A percentile compares a stretch with the other conserved stretches of the same genome.
Conservation (phyloP, 2,113 vertebrate genomes). For the Choloepus hoffmanni region DNA sequence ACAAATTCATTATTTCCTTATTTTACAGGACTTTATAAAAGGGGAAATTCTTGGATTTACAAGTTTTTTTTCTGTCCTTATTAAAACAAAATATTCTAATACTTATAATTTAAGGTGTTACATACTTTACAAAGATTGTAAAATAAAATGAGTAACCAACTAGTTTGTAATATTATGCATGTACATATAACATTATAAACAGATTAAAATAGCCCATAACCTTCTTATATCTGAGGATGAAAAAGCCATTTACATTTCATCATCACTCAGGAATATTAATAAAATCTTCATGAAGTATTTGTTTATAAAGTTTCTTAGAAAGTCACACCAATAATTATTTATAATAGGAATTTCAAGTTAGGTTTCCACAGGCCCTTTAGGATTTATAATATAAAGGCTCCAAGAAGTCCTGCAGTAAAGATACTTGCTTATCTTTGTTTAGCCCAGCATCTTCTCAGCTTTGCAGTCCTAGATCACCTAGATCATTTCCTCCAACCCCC, state of each 20-base stretch:
- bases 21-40: background rate
- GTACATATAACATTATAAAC: background rate
- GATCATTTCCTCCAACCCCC: background rate
- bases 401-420: background rate
- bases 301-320: background rate
- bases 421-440: background rate
- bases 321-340: constrained; percentile 8
- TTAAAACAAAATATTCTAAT: background rate
- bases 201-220: background rate
- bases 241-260: background rate
- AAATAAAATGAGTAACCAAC: background rate
- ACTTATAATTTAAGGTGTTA: background rate
- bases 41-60: background rate
- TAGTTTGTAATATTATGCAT: background rate
- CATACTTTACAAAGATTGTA: constrained; percentile 17
- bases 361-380: background rate
- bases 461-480: background rate
- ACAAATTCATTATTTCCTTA: background rate
- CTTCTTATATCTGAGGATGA: background rate
- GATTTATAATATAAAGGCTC: background rate
- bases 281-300: constrained; percentile 32
- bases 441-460: background rate
- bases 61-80: background rate
- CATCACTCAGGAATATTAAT: background rate
- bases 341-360: background rate